These are phyloP conservation scores for Drosophila guanche DNA, from an alignment of 1,140 invertebrate genomes.

Conservation along the genomic window DNA sequence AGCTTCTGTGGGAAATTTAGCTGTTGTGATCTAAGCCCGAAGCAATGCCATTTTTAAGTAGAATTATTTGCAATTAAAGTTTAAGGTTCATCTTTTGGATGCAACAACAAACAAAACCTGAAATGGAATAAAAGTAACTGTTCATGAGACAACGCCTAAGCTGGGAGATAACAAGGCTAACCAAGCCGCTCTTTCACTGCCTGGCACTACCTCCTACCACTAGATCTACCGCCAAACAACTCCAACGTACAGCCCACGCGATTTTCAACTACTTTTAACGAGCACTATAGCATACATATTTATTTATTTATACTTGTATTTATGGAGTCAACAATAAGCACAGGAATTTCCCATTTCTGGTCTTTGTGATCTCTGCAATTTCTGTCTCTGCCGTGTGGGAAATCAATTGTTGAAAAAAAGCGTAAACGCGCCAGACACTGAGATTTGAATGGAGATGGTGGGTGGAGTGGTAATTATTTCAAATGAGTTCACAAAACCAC, in stretches of 20 bases:
- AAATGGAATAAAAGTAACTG: constrained; percentile 11
- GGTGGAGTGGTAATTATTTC: constrained; percentile 60
- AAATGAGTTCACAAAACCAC: constrained; percentile 71
- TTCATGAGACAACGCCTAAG: constrained; percentile 37
- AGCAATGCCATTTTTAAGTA: constrained; percentile 8
- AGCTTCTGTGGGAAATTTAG: not conserved
- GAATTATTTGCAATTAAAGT: constrained; percentile 36
- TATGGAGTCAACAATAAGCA: constrained; percentile 41
- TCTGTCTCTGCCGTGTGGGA: constrained; percentile 61
- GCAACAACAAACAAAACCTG: too few relatives aligned
- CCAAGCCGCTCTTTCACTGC: constrained; percentile 15
- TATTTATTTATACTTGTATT: constrained; percentile 21
- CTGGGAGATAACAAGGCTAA: constrained; percentile 43
- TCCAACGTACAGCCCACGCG: constrained; percentile 36
- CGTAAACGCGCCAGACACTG: constrained; percentile 27
- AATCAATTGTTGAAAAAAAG: constrained; percentile 65
- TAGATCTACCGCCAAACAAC: not conserved
- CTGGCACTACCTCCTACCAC: not conserved
- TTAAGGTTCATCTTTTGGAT: constrained; percentile 31
- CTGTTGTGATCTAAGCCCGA: constrained; percentile 7
- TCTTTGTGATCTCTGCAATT: constrained; percentile 63
- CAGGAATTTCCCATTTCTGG: constrained; percentile 75
- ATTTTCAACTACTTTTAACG: constrained; percentile 47
- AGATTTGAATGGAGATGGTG: constrained; percentile 33
- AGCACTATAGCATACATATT: constrained; percentile 59